A percentile compares a stretch with the other conserved stretches of the same genome.
Evolutionary conservation across 2,888 invertebrate species (phyloP).

Genomic region (Cheilosia variabilis): DNA sequence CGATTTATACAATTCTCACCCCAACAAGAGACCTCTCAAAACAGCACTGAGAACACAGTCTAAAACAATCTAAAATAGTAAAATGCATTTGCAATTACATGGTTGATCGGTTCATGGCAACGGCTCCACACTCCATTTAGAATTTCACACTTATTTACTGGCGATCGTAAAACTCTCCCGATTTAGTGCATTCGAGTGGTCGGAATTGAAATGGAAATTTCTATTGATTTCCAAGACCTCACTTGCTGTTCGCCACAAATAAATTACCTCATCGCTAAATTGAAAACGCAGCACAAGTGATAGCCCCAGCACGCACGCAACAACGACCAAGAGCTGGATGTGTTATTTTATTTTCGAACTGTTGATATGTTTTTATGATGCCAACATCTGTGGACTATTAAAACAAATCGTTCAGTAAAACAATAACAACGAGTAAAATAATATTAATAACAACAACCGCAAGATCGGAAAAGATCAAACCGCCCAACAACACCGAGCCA

Average conservation of each 20-base stretch:
- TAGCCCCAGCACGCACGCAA: not conserved
- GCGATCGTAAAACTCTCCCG: slow-evolving; percentile 6
- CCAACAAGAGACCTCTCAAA: not conserved
- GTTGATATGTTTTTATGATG: slow-evolving; percentile 36
- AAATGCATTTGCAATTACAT: not conserved
- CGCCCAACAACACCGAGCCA: not conserved
- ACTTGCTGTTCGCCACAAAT: slow-evolving; percentile 6
- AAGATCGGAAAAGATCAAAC: slow-evolving; percentile 49
- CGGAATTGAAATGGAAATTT: not conserved
- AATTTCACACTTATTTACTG: slow-evolving; percentile 3
- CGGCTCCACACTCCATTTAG: not conserved
- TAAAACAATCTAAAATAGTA: too few relatives aligned
- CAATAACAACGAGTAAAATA: slow-evolving; percentile 22
- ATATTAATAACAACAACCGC: slow-evolving; percentile 26
- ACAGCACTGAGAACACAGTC: not conserved
- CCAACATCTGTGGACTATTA: slow-evolving; percentile 55
- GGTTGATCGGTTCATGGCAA: not conserved
- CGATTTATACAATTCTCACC: too few relatives aligned
- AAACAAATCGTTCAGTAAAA: slow-evolving; percentile 22
- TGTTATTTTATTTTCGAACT: slow-evolving; percentile 34
- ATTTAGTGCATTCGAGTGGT: not conserved
- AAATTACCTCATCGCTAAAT: slow-evolving; percentile 50
- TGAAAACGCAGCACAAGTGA: slow-evolving; percentile 21
- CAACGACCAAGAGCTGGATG: not conserved
- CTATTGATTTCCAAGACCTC: slow-evolving; percentile 15